phyloP scores from a whole-genome alignment of 2,797 vertebrate species.

The Myoxocephalus aenaeus region DNA sequence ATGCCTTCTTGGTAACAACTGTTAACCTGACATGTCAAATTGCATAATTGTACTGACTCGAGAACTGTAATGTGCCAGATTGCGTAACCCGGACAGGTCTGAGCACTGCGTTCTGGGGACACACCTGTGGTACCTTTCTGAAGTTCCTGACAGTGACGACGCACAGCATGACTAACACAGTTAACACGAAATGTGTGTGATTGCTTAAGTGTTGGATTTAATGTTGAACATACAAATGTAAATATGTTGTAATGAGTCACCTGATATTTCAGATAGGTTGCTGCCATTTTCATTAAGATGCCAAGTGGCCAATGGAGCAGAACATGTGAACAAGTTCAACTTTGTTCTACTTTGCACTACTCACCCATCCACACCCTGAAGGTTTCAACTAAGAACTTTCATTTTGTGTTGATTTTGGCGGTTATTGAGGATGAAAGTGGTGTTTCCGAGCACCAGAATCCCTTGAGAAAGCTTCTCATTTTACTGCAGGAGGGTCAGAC shows the following conservation, averaged over 20 bases:
- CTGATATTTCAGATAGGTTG: slow-evolving; percentile 14
- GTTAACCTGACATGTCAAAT: slow-evolving; percentile 17
- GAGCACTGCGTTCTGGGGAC: slow-evolving; percentile 41
- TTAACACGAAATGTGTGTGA: slow-evolving; percentile 19
- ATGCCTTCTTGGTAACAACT: slow-evolving; percentile 4
- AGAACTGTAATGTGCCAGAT: slow-evolving; percentile 11
- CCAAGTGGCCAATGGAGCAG: not conserved
- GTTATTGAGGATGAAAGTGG: not conserved
- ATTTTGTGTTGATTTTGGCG: not conserved
- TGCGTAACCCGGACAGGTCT: slow-evolving; percentile 57
- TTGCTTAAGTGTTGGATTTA: slow-evolving; percentile 35
- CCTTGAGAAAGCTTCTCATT: not conserved
- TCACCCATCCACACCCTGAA: slow-evolving; percentile 17
- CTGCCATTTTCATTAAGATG: slow-evolving; percentile 23
- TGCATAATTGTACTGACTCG: not conserved
- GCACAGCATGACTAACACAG: slow-evolving; percentile 28
- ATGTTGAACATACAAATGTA: not conserved
- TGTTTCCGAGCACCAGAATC: not conserved
- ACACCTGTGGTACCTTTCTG: slow-evolving; percentile 52
- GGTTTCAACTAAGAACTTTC: not conserved
- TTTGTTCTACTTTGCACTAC: not conserved
- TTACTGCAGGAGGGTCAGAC: not conserved
- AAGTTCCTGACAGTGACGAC: slow-evolving; percentile 18
- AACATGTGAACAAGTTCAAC: too few species aligned
- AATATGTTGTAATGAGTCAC: slow-evolving; percentile 43